A percentile compares a stretch with the other conserved stretches of the same genome.
Evolutionary conservation across 1,140 invertebrate genomes (phyloP).

Genomic region (Drosophila nikananu): DNA sequence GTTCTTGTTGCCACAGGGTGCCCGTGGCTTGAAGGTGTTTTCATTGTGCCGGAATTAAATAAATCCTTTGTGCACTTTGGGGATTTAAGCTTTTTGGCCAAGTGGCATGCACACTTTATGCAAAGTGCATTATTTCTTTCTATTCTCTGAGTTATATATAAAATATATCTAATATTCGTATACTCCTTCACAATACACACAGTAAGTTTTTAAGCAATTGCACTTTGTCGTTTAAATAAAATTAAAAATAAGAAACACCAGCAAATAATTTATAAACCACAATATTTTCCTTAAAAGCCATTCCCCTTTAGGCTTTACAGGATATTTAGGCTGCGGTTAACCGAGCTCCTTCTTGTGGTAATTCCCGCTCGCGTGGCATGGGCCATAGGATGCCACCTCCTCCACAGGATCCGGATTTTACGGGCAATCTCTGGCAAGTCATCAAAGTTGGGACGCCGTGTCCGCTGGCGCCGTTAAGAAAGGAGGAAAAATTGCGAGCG

Average conservation of each 20-base stretch:
- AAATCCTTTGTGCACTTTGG: slow-evolving; percentile 10
- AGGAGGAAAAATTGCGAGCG: slow-evolving; percentile 19
- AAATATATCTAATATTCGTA: neutral
- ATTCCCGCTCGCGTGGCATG: slow-evolving; percentile 9
- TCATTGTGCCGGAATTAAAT: neutral
- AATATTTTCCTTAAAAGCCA: neutral
- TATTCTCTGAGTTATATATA: neutral
- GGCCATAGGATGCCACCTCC: slow-evolving; percentile 19
- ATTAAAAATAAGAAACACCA: no score
- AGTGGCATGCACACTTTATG: neutral
- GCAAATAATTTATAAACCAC: neutral
- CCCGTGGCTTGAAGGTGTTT: neutral
- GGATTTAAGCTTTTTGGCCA: neutral
- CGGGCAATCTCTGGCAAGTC: slow-evolving; percentile 53
- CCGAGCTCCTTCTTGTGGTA: slow-evolving; percentile 19
- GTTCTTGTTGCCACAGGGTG: neutral
- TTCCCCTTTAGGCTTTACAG: slow-evolving; percentile 5
- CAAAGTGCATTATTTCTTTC: neutral
- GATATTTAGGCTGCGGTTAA: slow-evolving; percentile 12
- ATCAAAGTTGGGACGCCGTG: slow-evolving; percentile 49
- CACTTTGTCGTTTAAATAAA: neutral
- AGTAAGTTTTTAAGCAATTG: neutral
- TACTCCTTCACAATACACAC: no score
- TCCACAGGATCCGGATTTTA: slow-evolving; percentile 36
- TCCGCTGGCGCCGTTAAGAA: slow-evolving; percentile 19